A percentile compares a stretch with the other conserved stretches of the same genome.
Conservation (phyloP, 2,113 vertebrate species). For the Hyperopisus bebe region DNA sequence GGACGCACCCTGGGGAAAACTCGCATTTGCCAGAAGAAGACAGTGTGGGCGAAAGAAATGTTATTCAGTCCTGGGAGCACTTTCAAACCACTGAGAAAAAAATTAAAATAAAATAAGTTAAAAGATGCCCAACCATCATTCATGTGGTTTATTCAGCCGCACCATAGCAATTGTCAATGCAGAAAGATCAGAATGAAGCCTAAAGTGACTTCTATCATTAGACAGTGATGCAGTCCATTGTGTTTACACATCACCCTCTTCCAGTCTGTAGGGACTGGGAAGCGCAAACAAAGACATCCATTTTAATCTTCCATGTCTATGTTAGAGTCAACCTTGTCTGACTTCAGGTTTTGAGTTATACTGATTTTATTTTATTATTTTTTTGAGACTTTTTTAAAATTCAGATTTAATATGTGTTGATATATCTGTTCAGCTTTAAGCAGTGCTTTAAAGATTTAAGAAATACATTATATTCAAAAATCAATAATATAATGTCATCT, state of each 20-base stretch:
- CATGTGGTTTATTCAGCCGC: neutral
- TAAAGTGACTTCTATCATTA: slow-evolving; percentile 13
- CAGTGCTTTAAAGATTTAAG: neutral
- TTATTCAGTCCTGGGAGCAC: slow-evolving; percentile 1
- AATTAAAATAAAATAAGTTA: neutral
- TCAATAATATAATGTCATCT: neutral
- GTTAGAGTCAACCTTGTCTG: neutral
- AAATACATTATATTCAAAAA: slow-evolving; percentile 1
- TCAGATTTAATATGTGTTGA: neutral
- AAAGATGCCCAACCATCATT: neutral
- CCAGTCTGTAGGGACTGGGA: neutral
- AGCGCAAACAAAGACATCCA: neutral
- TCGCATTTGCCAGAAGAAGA: neutral
- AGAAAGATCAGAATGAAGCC: neutral
- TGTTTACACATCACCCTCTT: neutral
- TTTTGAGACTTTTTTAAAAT: neutral
- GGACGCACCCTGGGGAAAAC: neutral
- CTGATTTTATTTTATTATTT: neutral
- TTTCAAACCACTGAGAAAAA: slow-evolving; percentile 7
- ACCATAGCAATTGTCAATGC: neutral
- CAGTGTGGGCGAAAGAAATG: neutral
- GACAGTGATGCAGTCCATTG: neutral
- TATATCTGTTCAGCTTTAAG: neutral
- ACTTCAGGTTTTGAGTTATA: neutral
- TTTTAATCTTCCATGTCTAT: neutral